A percentile compares a stretch with the other conserved stretches of the same genome.
phyloP scores from a whole-genome alignment of 1,140 invertebrate species.

The Pteromalus puparum region DNA sequence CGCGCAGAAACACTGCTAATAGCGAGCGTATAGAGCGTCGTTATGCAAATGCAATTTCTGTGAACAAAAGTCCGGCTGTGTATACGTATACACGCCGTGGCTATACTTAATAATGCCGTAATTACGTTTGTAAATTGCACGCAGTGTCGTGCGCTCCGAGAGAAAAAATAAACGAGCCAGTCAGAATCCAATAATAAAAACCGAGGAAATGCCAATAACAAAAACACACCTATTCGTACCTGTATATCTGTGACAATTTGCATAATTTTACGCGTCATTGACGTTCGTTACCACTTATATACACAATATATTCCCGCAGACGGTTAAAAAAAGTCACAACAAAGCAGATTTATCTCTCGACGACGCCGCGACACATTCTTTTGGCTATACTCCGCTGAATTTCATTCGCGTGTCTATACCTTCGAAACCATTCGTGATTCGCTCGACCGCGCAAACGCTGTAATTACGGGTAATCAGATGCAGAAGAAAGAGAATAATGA shows the following conservation, averaged over 20 bases:
- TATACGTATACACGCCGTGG: no score
- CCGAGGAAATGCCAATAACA: no score
- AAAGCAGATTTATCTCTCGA: no score
- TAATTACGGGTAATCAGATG: not conserved
- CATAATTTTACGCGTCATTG: not conserved
- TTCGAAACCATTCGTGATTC: not conserved
- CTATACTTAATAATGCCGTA: not conserved
- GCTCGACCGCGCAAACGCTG: not conserved
- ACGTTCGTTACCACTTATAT: not conserved
- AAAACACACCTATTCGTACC: no score
- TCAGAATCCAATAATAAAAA: no score
- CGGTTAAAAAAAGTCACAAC: no score
- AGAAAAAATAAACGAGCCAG: not conserved
- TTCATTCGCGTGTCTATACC: not conserved
- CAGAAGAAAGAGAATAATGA: not conserved
- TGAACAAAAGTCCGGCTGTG: not conserved
- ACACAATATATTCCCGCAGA: no score
- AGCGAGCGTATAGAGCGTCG: not conserved
- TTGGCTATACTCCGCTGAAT: not conserved
- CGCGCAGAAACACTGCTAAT: not conserved
- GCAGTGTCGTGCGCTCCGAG: no score
- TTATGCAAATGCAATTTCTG: constrained; percentile 1
- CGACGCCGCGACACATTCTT: not conserved
- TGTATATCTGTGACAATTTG: not conserved
- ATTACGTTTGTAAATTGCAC: not conserved